These are phyloP conservation scores for Columba livia DNA, from an alignment of 2,113 vertebrate genomes.

Conservation along the genomic window DNA sequence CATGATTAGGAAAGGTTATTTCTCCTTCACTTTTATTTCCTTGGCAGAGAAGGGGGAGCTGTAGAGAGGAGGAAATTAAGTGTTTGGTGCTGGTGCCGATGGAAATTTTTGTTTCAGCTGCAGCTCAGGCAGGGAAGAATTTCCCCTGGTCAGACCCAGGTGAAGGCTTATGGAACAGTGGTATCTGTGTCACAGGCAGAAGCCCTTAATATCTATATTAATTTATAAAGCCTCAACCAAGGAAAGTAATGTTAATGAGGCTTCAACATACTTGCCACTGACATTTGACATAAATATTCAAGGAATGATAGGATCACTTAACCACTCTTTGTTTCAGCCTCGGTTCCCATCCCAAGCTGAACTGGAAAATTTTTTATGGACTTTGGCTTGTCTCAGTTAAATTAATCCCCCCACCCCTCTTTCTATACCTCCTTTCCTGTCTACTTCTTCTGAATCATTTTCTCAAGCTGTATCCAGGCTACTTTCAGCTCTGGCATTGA, in stretches of 20 bases:
- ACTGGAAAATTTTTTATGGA: slow-evolving; percentile 38
- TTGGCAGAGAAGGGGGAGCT: background rate
- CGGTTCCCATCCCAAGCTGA: slow-evolving; percentile 25
- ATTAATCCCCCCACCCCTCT: background rate
- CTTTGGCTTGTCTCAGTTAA: slow-evolving; percentile 36
- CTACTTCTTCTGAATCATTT: slow-evolving; percentile 35
- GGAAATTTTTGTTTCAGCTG: slow-evolving; percentile 37
- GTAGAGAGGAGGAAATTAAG: slow-evolving; percentile 31
- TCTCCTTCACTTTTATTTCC: slow-evolving; percentile 39
- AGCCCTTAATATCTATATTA: background rate
- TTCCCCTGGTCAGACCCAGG: background rate
- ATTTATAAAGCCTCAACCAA: background rate
- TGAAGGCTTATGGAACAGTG: background rate
- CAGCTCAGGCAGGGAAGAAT: slow-evolving; percentile 4
- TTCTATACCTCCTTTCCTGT: slow-evolving; percentile 59
- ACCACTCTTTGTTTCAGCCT: slow-evolving; percentile 30
- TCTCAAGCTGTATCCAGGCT: background rate
- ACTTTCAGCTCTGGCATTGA: background rate
- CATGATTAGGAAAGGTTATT: background rate
- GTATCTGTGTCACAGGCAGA: background rate
- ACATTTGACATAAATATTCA: slow-evolving; percentile 37
- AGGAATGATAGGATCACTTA: slow-evolving; percentile 25
- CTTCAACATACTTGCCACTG: slow-evolving; percentile 16
- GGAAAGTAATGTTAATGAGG: background rate
- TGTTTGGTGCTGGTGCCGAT: background rate